Evolutionary conservation across 2,797 vertebrate species (phyloP).

Genomic region (Rhinoraja longicauda): DNA sequence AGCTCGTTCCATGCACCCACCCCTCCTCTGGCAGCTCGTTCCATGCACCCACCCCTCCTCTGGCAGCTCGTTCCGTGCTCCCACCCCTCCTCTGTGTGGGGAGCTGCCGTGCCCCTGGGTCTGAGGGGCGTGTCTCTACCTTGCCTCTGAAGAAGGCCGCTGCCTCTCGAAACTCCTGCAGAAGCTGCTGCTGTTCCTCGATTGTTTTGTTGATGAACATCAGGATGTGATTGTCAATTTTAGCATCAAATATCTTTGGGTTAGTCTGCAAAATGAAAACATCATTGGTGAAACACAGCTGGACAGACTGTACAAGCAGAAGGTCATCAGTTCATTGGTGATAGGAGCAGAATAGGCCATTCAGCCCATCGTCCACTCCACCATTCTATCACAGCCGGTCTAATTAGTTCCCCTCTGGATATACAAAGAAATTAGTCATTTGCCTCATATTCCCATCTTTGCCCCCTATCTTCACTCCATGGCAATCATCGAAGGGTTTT

Average conservation of each 20-base stretch:
- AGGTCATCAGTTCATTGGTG: too few species aligned
- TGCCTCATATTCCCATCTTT: not conserved
- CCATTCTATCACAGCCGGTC: too few species aligned
- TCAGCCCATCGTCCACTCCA: too few species aligned
- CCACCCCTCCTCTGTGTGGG: too few species aligned
- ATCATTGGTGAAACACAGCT: not conserved
- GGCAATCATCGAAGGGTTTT: not conserved
- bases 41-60: too few species aligned
- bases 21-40: too few species aligned
- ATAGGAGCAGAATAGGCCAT: too few species aligned
- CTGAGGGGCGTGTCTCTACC: slow-evolving; percentile 50
- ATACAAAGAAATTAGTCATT: not conserved
- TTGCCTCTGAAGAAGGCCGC: slow-evolving; percentile 70
- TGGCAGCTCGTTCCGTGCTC: too few species aligned
- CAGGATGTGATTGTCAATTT: slow-evolving; percentile 69
- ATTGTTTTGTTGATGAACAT: slow-evolving; percentile 76
- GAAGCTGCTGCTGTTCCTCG: slow-evolving; percentile 54
- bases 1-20: too few species aligned
- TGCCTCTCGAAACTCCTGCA: slow-evolving; percentile 48
- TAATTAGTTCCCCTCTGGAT: not conserved
- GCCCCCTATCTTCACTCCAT: not conserved
- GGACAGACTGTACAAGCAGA: not conserved
- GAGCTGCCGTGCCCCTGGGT: too few species aligned
- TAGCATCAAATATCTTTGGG: slow-evolving; percentile 69
- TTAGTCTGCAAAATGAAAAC: slow-evolving; percentile 57